A percentile compares a stretch with the other conserved stretches of the same genome.
Evolutionary conservation across 2,888 invertebrate species (phyloP).

Genomic region (Dryadula phaetusa): DNA sequence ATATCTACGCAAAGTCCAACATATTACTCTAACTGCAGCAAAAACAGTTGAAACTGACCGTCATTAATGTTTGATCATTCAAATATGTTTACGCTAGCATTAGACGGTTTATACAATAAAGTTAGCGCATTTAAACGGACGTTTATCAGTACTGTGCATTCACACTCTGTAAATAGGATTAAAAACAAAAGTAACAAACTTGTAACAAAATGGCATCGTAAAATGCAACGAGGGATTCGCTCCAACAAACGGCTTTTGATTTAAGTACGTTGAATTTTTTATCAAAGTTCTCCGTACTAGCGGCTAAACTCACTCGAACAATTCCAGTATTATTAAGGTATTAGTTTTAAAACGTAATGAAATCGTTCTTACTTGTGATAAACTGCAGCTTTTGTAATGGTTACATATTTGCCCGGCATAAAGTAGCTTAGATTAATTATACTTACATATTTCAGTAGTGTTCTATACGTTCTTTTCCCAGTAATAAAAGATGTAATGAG

Average conservation of each 20-base stretch:
- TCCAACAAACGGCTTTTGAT: constrained; percentile 57
- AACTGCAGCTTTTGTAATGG: constrained; percentile 7
- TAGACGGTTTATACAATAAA: constrained; percentile 44
- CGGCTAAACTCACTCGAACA: constrained; percentile 35
- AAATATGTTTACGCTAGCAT: constrained; percentile 43
- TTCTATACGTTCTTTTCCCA: neutral
- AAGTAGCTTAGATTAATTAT: neutral
- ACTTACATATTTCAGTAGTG: neutral
- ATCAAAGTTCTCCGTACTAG: constrained; percentile 51
- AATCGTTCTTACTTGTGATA: constrained; percentile 21
- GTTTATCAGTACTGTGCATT: constrained; percentile 47
- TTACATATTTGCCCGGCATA: neutral
- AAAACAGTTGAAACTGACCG: constrained; percentile 31
- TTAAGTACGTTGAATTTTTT: constrained; percentile 60
- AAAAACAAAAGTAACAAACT: constrained; percentile 55
- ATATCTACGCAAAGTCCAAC: constrained; percentile 27
- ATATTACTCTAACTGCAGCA: constrained; percentile 25
- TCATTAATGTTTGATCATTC: constrained; percentile 41
- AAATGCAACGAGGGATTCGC: constrained; percentile 51
- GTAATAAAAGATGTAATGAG: constrained; percentile 1
- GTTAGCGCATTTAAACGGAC: constrained; percentile 43
- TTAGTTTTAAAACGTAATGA: constrained; percentile 26
- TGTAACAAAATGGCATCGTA: constrained; percentile 53
- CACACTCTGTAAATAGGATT: constrained; percentile 53
- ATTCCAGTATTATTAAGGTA: constrained; percentile 29